Evolutionary conservation across 1,140 invertebrate species (phyloP).

Genomic region (Cherax destructor): DNA sequence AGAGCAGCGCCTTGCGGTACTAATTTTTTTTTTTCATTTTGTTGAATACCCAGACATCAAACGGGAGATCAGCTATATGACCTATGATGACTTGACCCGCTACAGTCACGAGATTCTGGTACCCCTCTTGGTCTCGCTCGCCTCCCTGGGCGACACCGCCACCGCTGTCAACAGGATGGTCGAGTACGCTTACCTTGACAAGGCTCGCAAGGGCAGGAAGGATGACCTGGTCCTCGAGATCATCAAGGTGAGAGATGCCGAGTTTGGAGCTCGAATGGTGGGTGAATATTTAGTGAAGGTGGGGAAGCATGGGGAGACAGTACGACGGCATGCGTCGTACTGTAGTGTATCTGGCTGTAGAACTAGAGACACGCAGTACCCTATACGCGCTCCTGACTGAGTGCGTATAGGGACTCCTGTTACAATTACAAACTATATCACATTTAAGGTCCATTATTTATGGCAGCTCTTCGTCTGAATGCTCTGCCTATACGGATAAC

Average conservation of each 20-base stretch:
- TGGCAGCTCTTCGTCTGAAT: too few species aligned
- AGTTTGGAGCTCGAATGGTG: not conserved
- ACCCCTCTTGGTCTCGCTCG: constrained; percentile 30
- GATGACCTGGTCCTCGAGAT: constrained; percentile 41
- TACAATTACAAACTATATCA: too few species aligned
- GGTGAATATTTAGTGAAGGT: too few species aligned
- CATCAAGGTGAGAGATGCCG: constrained; percentile 18
- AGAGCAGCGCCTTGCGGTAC: too few species aligned
- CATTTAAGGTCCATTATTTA: too few species aligned
- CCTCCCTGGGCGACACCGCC: not conserved
- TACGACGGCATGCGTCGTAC: too few species aligned
- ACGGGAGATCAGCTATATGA: constrained; percentile 56
- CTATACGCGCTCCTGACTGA: too few species aligned
- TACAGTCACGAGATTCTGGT: constrained; percentile 60
- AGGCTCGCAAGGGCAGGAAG: not conserved
- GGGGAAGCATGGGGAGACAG: not conserved
- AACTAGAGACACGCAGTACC: too few species aligned
- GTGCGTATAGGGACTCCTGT: too few species aligned
- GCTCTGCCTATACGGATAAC: too few species aligned
- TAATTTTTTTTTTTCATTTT: too few species aligned
- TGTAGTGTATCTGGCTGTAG: too few species aligned
- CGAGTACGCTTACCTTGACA: constrained; percentile 57
- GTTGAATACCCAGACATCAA: constrained; percentile 33
- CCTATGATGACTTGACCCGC: constrained; percentile 54
- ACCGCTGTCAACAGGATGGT: constrained; percentile 43